Evolutionary conservation across 2,113 vertebrate genomes (phyloP).

Genomic region (Delphinapterus leucas): DNA sequence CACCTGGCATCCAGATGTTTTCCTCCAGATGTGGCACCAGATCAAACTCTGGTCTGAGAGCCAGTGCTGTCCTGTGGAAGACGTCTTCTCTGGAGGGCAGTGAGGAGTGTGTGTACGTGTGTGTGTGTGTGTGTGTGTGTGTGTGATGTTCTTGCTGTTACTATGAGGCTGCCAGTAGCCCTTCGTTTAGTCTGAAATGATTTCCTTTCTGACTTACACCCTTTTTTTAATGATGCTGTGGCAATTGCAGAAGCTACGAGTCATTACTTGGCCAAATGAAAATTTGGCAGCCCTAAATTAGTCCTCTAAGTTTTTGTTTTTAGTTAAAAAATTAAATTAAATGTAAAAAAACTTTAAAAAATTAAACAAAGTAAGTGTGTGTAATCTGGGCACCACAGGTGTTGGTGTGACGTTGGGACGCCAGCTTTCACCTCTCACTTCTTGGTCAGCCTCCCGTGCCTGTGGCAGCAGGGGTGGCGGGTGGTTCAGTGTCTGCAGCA

Average conservation of each 20-base stretch:
- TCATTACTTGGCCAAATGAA: background rate
- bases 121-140: background rate
- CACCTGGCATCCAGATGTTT: background rate
- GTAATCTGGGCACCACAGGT: background rate
- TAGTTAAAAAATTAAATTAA: background rate
- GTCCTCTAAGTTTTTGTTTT: background rate
- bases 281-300: background rate
- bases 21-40: background rate
- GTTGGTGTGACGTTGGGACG: background rate
- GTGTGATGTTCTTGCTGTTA: background rate
- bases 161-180: background rate
- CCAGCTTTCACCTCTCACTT: background rate
- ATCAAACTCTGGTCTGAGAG: background rate
- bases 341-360: background rate
- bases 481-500: too few species aligned
- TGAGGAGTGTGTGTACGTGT: background rate
- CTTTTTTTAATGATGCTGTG: background rate
- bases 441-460: background rate
- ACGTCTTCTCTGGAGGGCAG: background rate
- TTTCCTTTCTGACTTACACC: background rate
- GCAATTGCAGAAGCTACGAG: background rate
- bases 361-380: background rate
- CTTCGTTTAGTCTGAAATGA: background rate
- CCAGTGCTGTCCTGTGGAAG: background rate
- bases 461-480: background rate